These are phyloP conservation scores for Onthophagus sagittarius DNA, from an alignment of 2,888 invertebrate genomes.

Conservation along the genomic window DNA sequence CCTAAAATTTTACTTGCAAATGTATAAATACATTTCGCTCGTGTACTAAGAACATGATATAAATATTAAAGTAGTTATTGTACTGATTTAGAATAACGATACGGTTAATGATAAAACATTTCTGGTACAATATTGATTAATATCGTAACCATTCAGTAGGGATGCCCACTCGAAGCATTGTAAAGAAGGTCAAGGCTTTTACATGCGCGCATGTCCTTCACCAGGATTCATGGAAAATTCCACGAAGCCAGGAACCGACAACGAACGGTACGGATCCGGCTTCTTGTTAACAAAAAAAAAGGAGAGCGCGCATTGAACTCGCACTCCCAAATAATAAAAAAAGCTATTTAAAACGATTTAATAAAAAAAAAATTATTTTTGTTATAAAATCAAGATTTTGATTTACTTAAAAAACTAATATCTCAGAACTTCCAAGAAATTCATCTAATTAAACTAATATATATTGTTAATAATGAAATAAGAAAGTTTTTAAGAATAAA, in stretches of 20 bases:
- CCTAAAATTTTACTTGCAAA: too few relatives aligned
- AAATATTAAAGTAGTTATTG: too few relatives aligned
- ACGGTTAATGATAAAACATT: not conserved
- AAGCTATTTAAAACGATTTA: not conserved
- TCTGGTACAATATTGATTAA: not conserved
- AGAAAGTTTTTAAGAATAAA: slow-evolving; percentile 1
- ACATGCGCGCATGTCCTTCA: slow-evolving; percentile 9
- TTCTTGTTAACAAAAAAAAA: not conserved
- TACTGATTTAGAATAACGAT: too few relatives aligned
- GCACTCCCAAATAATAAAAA: not conserved
- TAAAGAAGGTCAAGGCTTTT: slow-evolving; percentile 16
- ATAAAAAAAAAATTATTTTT: slow-evolving; percentile 1
- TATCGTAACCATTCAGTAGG: not conserved
- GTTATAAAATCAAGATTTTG: too few relatives aligned
- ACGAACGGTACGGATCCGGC: not conserved
- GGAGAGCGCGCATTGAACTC: not conserved
- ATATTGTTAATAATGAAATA: not conserved
- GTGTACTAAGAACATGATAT: too few relatives aligned
- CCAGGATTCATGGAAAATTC: slow-evolving; percentile 6
- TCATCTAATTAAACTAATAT: not conserved
- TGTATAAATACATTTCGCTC: too few relatives aligned
- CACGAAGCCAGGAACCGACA: not conserved
- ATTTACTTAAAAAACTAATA: too few relatives aligned
- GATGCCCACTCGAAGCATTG: not conserved
- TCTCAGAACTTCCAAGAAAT: too few relatives aligned